Base-by-base conservation (phyloP, 1,140 invertebrate genomes). In the Cotesia vestalis region DNA sequence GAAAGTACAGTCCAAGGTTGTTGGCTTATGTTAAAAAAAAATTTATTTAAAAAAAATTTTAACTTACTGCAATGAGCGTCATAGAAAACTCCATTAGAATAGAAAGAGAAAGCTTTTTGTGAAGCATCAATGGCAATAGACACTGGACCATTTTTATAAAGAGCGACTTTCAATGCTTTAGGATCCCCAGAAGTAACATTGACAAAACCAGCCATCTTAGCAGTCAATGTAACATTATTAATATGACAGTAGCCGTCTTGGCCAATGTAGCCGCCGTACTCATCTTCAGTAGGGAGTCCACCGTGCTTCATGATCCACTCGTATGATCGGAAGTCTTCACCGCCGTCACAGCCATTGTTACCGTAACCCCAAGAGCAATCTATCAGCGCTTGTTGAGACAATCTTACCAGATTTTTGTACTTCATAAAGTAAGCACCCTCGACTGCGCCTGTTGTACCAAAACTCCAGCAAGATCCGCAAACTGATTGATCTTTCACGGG, bases 281-380 rank as follows among this genome's bases (percentile, higher is more conserved):
- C 91, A 61, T 96, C 95, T 80, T 97, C 95, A 12, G 93, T 92
- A 5, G 96, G 94, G 40, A 98, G 89, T 66, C 96, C 93, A 17
- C 94, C 95, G 79, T 94, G 92, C 84, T 96, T 94, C 89, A 95
- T 91, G 79, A 98, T 96, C 93, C 94, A 98, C 74, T 95, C 89
- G 81, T 98, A 98, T 1, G 95, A 91, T 71, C 95, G 88, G 84
- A 95, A 98, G 85, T 96, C 94, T 88, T 98, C 95, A 62, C 97
- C 97, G 27, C 97, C 97, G 88, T 98, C 96, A 85, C 97, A 98
- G 3, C 95, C 97, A 87, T 98, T 98, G 85, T 98, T 98, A 17
- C 96, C 95, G 83, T 90, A 94, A 78, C 94, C 94, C 96, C 96
- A 98, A n/a, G 94, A 96, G 85, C 97, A 99, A 88, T 98, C 97